Evolutionary conservation across 2,113 vertebrate genomes (phyloP).

Genomic region (Pica pica): DNA sequence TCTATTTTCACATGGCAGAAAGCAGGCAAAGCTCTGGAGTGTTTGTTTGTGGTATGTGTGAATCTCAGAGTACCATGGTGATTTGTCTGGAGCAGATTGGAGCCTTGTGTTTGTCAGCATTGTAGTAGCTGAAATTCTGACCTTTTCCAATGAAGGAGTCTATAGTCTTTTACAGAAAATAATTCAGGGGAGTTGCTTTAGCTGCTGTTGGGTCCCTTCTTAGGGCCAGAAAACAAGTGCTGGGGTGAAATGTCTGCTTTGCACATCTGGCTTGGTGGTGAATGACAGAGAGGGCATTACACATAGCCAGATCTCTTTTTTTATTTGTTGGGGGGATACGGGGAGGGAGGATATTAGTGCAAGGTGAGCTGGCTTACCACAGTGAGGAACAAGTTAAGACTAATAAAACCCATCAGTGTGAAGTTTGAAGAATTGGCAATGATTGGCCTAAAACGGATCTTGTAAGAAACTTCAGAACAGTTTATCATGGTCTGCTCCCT

Average conservation of each 20-base stretch:
- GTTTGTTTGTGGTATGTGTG: not conserved
- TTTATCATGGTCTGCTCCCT: not conserved
- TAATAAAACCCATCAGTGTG: accelerated
- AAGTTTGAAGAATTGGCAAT: not conserved
- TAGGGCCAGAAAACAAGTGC: not conserved
- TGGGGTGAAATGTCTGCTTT: not conserved
- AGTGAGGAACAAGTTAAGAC: too few relatives aligned
- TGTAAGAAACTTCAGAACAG: not conserved
- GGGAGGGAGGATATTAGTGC: not conserved
- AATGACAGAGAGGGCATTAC: not conserved
- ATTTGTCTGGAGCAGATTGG: not conserved
- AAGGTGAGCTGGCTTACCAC: not conserved
- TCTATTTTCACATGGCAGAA: not conserved
- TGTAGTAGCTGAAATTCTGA: not conserved
- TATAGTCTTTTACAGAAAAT: not conserved
- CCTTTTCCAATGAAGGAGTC: not conserved
- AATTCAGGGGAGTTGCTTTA: not conserved
- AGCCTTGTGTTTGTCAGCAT: not conserved
- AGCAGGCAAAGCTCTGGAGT: not conserved
- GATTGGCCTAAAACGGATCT: not conserved
- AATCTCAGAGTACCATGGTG: not conserved
- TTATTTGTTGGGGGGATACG: not conserved
- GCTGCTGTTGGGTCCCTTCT: not conserved
- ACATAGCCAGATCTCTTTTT: not conserved
- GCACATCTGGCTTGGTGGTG: not conserved